A percentile compares a stretch with the other conserved stretches of the same genome.
Evolutionary conservation across 1,140 invertebrate species (phyloP).

Genomic region (Chrysoperla carnea): DNA sequence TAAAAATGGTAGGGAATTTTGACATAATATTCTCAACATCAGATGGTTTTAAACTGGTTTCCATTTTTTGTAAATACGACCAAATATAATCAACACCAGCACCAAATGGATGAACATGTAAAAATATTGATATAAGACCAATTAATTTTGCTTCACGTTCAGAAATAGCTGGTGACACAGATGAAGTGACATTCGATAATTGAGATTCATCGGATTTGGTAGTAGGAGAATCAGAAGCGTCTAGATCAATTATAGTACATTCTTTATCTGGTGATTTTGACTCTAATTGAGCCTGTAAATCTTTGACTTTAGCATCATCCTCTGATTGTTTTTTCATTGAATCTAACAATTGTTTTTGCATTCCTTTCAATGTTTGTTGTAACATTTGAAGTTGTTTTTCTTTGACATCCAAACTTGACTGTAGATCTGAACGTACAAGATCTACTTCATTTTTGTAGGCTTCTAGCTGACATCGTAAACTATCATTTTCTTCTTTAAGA

Average conservation of each 20-base stretch:
- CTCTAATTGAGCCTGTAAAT: slow-evolving; percentile 33
- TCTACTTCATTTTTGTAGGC: slow-evolving; percentile 85
- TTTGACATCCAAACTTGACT: slow-evolving; percentile 33
- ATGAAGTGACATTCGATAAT: neutral
- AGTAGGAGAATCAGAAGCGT: slow-evolving; percentile 12
- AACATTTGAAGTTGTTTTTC: slow-evolving; percentile 54
- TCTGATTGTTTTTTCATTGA: slow-evolving; percentile 39
- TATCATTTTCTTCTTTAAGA: slow-evolving; percentile 73
- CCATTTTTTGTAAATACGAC: slow-evolving; percentile 64
- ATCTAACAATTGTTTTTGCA: slow-evolving; percentile 58
- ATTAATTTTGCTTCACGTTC: slow-evolving; percentile 43
- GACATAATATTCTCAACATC: slow-evolving; percentile 59
- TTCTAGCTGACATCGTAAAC: slow-evolving; percentile 77
- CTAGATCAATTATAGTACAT: slow-evolving; percentile 17
- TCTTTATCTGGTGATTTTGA: slow-evolving; percentile 15
- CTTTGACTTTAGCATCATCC: slow-evolving; percentile 38
- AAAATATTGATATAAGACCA: slow-evolving; percentile 63
- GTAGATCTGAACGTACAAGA: slow-evolving; percentile 28
- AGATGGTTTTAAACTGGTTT: slow-evolving; percentile 40
- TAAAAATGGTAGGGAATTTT: slow-evolving; percentile 57
- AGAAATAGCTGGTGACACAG: slow-evolving; percentile 2
- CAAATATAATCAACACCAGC: slow-evolving; percentile 70
- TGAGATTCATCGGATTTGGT: slow-evolving; percentile 3
- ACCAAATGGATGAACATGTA: slow-evolving; percentile 76
- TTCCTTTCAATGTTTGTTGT: slow-evolving; percentile 60